phyloP scores from a whole-genome alignment of 1,140 invertebrate species.

The Dendrolimus kikuchii region DNA sequence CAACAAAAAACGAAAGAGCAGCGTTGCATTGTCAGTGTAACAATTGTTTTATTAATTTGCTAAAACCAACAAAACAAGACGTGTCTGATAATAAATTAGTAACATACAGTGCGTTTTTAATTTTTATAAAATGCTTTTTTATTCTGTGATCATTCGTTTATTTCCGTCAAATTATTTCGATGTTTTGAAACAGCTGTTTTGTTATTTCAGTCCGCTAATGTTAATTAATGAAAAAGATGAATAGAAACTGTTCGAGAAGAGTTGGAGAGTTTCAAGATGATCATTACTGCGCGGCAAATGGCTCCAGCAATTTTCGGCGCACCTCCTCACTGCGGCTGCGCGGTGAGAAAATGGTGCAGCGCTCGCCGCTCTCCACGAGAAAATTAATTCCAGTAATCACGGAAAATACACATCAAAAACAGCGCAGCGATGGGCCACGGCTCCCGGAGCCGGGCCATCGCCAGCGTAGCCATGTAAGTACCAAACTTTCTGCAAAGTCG shows the following conservation, averaged over 20 bases:
- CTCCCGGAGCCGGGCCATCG: constrained; percentile 55
- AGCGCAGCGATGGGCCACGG: constrained; percentile 56
- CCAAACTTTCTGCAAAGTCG: background rate
- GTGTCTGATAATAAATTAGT: no score
- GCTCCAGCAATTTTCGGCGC: constrained; percentile 61
- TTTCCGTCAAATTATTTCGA: constrained; percentile 9
- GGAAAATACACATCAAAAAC: constrained; percentile 60
- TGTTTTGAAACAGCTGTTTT: constrained; percentile 39
- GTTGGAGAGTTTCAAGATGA: constrained; percentile 59
- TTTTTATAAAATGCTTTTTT: no score
- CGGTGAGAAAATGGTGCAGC: constrained; percentile 70
- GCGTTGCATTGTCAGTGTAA: no score
- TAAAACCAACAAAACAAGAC: no score
- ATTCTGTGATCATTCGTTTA: background rate
- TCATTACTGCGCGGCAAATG: constrained; percentile 61
- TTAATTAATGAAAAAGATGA: constrained; percentile 59
- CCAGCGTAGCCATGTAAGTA: constrained; percentile 61
- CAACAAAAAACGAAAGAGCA: no score
- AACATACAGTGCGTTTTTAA: no score
- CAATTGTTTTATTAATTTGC: no score
- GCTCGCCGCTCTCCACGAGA: constrained; percentile 57
- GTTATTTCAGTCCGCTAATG: constrained; percentile 51
- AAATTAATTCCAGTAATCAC: constrained; percentile 68
- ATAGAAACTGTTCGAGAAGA: constrained; percentile 54
- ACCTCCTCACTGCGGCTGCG: constrained; percentile 68